Evolutionary conservation across 2,797 vertebrate genomes (phyloP), one percentile per base, ranked within the genome.

Genomic region (Microctenopoma lineatum): DNA sequence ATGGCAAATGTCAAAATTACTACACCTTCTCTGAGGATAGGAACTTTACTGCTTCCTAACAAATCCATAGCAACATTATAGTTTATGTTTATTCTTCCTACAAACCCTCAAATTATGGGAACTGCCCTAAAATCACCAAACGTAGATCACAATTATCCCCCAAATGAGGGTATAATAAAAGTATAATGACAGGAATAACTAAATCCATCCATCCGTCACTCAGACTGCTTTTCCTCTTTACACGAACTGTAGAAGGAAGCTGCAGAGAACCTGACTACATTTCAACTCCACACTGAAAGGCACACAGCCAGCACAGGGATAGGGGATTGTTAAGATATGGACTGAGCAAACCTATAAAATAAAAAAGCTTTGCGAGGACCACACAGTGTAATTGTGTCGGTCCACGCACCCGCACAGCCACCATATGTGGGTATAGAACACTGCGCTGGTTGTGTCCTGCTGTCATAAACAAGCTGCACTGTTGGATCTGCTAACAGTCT

Each of bases 361-460:
- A 29, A 29, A 15, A 34, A 16, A 0, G 39, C 16, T 16, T 41
- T 18, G 21, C 12, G 11, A 70, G 60, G 34, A 53, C 11, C 5
- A 15, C 46, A 41, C 54, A 64, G 25, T 46, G 26, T 8, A 9
- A 64, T 8, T 51, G 12, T 55, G 7, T 44, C n/a, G 13, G 8
- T 1, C 21, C 51, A 8, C 58, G 59, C 4, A 21, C 32, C 58
- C 55, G 36, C 60, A 54, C 59, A 62, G 45, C 63, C 41, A n/a
- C 85, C 87, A 81, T 88, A 89, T 84, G 84, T 32, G 80, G 86
- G 45, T 69, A 84, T 79, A 58, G 84, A 84, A 81, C 73, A 65
- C 69, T 66, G 57, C 21, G 2, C 21, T 21, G 56, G 15, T 68
- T 80, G 61, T 78, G 65, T 84, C 65, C 72, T 12, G 0, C 32